Percentiles rank a stretch among this genome's conserved stretches.
Conservation (phyloP, 2,113 vertebrate species). For the Oncorhynchus kisutch region DNA sequence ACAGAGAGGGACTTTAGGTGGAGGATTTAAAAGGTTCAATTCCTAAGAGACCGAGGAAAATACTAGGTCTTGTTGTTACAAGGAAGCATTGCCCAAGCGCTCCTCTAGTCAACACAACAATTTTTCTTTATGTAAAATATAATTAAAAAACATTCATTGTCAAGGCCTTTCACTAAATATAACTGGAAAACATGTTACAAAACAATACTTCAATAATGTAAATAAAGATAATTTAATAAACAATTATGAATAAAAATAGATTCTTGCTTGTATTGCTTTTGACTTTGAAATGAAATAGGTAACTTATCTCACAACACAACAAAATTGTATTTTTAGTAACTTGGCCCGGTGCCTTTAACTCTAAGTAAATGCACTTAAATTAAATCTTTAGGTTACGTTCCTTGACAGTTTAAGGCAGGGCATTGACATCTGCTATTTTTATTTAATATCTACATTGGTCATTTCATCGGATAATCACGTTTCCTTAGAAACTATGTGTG, state of each 20-base stretch:
- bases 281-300: background rate
- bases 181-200: background rate
- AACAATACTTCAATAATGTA: background rate
- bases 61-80: background rate
- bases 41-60: background rate
- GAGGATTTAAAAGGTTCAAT: background rate
- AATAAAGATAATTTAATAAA: background rate
- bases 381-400: background rate
- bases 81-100: background rate
- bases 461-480: too few relatives aligned
- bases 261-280: background rate
- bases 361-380: background rate
- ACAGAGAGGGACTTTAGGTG: background rate
- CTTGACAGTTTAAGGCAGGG: background rate
- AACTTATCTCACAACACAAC: background rate
- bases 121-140: background rate
- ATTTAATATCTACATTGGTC: too few relatives aligned
- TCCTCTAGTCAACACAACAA: background rate
- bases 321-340: background rate
- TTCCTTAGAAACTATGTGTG: too few relatives aligned
- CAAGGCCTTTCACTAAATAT: background rate
- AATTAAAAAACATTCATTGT: background rate
- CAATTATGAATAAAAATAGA: background rate
- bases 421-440: background rate
- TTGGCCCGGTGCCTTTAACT: background rate